These are phyloP conservation scores for Carassius carassius DNA, from an alignment of 2,113 vertebrate genomes.

Conservation along the genomic window DNA sequence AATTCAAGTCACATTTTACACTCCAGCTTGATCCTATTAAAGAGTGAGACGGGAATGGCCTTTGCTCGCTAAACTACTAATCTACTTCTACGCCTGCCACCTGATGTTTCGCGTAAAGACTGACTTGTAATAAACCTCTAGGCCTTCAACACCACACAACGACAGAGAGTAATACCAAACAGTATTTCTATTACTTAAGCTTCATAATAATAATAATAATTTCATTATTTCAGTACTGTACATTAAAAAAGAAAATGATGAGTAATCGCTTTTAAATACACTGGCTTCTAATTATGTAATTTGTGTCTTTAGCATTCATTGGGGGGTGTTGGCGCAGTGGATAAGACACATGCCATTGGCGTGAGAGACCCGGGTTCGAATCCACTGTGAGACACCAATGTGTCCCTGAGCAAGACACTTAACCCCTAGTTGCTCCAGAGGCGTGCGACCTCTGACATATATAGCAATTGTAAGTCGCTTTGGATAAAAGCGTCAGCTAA, in stretches of 20 bases:
- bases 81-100: conserved; percentile 14
- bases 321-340: no score
- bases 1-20: conserved; percentile 44
- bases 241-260: background rate
- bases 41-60: conserved; percentile 14
- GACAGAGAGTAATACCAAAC: background rate
- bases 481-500: no score
- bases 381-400: no score
- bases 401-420: no score
- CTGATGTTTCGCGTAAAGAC: background rate
- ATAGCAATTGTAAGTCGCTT: no score
- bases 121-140: background rate
- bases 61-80: conserved; percentile 42
- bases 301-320: background rate
- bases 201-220: background rate
- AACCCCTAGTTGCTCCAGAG: no score
- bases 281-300: conserved; percentile 2
- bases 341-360: no score
- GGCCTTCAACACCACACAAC: background rate
- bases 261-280: background rate
- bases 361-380: no score
- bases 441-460: no score
- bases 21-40: conserved; percentile 35
- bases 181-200: background rate
- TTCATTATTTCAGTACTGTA: background rate